These are phyloP conservation scores for Montipora efflorescens DNA, from an alignment of 64 coral and sea anemone genomes.

Conservation along the genomic window DNA sequence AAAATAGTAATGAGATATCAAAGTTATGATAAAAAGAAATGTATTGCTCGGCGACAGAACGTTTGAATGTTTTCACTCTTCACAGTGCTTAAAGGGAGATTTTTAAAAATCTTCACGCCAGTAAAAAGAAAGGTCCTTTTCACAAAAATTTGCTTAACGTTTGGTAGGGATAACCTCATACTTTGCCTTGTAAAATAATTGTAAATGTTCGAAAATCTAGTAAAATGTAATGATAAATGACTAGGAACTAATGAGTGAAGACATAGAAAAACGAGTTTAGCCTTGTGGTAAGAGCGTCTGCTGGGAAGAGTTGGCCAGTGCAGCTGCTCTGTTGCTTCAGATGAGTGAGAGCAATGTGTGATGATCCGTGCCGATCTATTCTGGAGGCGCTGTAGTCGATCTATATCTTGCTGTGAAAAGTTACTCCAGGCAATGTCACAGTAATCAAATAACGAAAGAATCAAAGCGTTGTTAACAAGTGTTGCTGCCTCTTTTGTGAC, in stretches of 20 bases:
- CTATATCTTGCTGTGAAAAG: too few species aligned
- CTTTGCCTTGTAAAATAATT: too few species aligned
- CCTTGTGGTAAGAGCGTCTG: slow-evolving; percentile 26
- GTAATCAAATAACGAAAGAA: too few species aligned
- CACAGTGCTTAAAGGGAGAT: background rate
- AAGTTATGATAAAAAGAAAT: slow-evolving; percentile 26
- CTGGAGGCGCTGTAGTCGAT: too few species aligned
- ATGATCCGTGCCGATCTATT: too few species aligned
- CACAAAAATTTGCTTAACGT: background rate
- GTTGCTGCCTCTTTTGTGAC: too few species aligned
- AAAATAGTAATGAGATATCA: background rate
- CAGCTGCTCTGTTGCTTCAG: too few species aligned
- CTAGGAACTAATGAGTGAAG: slow-evolving; percentile 15
- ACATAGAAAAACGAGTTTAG: slow-evolving; percentile 24
- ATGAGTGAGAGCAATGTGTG: too few species aligned
- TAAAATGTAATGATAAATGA: background rate
- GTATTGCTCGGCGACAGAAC: background rate
- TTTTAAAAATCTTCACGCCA: background rate
- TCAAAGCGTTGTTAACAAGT: too few species aligned
- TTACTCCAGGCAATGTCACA: too few species aligned
- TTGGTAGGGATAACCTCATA: background rate
- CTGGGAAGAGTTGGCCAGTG: background rate
- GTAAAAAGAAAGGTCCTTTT: too few species aligned
- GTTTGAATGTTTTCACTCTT: background rate
- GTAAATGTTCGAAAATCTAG: background rate